These are phyloP conservation scores for Podargus strigoides DNA, from an alignment of 2,797 vertebrate genomes.

Conservation along the genomic window DNA sequence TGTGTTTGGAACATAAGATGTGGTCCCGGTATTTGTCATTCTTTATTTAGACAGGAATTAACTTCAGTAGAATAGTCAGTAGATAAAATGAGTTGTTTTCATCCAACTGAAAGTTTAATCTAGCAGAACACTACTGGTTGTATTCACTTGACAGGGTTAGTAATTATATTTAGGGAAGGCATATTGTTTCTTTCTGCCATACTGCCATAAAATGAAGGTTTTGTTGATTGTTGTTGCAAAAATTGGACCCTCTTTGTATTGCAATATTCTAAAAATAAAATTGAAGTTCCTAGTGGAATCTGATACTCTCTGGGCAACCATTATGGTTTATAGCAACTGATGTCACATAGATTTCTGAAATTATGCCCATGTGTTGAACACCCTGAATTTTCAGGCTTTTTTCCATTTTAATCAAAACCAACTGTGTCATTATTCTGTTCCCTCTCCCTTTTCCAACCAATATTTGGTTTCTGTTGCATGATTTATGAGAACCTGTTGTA, in stretches of 20 bases:
- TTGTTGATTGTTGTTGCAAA: background rate
- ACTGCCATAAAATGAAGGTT: constrained; percentile 13
- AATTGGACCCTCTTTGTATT: background rate
- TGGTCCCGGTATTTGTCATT: constrained; percentile 24
- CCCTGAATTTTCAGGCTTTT: constrained; percentile 31
- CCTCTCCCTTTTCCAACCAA: background rate
- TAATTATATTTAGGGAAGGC: background rate
- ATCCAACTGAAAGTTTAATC: constrained; percentile 44
- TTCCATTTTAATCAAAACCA: constrained; percentile 33
- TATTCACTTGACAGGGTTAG: constrained; percentile 33
- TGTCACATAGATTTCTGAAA: constrained; percentile 22
- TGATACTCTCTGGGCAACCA: constrained; percentile 20
- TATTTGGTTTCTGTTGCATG: constrained; percentile 30
- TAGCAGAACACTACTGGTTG: constrained; percentile 5
- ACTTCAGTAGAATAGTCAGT: background rate
- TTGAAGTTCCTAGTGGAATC: constrained; percentile 29
- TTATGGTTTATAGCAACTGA: constrained; percentile 46
- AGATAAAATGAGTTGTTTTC: constrained; percentile 40
- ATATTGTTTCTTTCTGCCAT: constrained; percentile 21
- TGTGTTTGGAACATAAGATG: background rate
- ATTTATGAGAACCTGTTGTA: constrained; percentile 61
- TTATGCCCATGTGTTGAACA: background rate
- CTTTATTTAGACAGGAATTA: constrained; percentile 39
- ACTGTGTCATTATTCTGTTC: constrained; percentile 19
- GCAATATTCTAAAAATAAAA: constrained; percentile 58